Evolutionary conservation across 2,888 invertebrate species (phyloP).

Genomic region (Ophion ellenae): DNA sequence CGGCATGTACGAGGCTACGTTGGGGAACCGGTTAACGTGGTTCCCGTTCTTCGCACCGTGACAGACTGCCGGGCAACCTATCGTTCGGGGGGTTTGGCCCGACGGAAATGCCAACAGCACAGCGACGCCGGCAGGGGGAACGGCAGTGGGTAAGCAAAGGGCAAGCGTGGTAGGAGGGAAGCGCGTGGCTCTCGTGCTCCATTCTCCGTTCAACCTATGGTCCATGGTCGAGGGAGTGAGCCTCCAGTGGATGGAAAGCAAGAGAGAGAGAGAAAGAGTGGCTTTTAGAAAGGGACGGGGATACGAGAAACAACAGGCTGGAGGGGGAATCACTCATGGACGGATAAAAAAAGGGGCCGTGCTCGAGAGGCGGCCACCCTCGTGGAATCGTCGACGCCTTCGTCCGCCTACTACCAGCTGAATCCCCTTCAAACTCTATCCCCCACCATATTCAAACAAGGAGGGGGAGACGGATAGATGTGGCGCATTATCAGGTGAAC

Average conservation of each 20-base stretch:
- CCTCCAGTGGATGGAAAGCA: slow-evolving; percentile 9
- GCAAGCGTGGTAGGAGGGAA: slow-evolving; percentile 71
- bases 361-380: slow-evolving; percentile 75
- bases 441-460: slow-evolving; percentile 56
- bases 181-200: slow-evolving; percentile 55
- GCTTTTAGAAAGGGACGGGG: neutral
- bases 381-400: slow-evolving; percentile 78
- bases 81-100: slow-evolving; percentile 75
- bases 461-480: slow-evolving; percentile 15
- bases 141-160: slow-evolving; percentile 57
- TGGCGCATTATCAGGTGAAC: slow-evolving; percentile 54
- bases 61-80: slow-evolving; percentile 82
- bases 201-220: slow-evolving; percentile 58
- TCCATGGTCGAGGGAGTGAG: slow-evolving; percentile 56
- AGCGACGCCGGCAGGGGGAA: slow-evolving; percentile 72
- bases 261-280: slow-evolving; percentile 36
- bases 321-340: slow-evolving; percentile 56
- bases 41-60: slow-evolving; percentile 83
- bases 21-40: slow-evolving; percentile 82
- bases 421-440: slow-evolving; percentile 73
- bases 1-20: slow-evolving; percentile 54
- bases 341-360: slow-evolving; percentile 81
- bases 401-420: slow-evolving; percentile 76
- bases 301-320: slow-evolving; percentile 43
- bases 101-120: slow-evolving; percentile 66